Evolutionary conservation across 1,140 invertebrate species (phyloP).

Genomic region (Episyrphus balteatus): DNA sequence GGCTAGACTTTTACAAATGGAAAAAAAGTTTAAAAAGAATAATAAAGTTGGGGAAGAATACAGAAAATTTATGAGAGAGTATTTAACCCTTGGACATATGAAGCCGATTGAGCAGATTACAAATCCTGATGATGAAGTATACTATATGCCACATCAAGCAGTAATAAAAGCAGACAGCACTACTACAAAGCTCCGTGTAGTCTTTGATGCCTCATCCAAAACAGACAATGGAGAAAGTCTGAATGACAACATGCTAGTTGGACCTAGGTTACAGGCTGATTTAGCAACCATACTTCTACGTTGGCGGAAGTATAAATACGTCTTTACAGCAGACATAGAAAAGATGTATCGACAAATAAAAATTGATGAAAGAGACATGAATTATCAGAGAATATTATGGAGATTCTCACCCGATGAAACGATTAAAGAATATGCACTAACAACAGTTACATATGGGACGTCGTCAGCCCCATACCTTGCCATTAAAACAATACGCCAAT

Average conservation of each 20-base stretch:
- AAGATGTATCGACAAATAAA: conserved; percentile 29
- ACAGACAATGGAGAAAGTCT: conserved; percentile 9
- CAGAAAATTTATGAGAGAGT: conserved; percentile 23
- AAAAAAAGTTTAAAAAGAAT: too few relatives aligned
- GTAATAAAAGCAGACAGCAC: conserved; percentile 16
- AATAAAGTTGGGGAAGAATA: conserved; percentile 10
- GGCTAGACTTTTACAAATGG: conserved; percentile 18
- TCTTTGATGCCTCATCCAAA: conserved; percentile 17
- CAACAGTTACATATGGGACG: conserved; percentile 30
- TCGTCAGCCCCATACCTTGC: conserved; percentile 19
- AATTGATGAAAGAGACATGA: conserved; percentile 10
- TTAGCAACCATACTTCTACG: conserved; percentile 26
- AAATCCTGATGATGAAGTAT: conserved; percentile 4
- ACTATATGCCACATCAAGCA: conserved; percentile 19
- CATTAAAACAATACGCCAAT: conserved; percentile 14
- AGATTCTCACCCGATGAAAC: conserved; percentile 12
- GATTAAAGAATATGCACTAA: conserved; percentile 19
- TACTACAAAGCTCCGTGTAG: conserved; percentile 19
- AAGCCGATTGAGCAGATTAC: conserved; percentile 19
- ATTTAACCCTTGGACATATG: conserved; percentile 28
- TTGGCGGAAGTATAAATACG: conserved; percentile 22
- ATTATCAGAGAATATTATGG: conserved; percentile 35
- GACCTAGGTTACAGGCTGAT: conserved; percentile 25
- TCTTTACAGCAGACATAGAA: conserved; percentile 19
- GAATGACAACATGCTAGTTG: conserved; percentile 25